Evolutionary conservation across 2,888 invertebrate species (phyloP).

Genomic region (Troilus luridus): DNA sequence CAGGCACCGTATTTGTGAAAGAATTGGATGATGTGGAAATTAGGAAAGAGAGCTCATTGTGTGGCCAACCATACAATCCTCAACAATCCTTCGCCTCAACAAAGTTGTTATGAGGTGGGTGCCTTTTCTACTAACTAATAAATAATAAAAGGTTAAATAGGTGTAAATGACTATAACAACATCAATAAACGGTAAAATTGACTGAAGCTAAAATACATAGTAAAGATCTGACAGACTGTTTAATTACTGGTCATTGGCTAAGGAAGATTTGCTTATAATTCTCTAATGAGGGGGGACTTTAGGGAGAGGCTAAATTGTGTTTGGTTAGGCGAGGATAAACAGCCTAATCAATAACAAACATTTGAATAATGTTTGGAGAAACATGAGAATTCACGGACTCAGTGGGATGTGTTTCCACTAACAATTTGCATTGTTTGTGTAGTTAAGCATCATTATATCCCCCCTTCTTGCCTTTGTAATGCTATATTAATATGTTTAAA

Average conservation of each 20-base stretch:
- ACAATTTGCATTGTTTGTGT: not conserved
- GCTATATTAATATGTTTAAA: not conserved
- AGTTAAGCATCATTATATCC: not conserved
- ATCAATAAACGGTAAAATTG: too few relatives aligned
- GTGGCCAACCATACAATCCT: too few relatives aligned
- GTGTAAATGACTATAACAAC: too few relatives aligned
- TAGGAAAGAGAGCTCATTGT: too few relatives aligned
- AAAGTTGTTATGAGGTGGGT: too few relatives aligned
- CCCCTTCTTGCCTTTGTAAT: not conserved
- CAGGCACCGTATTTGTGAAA: too few relatives aligned
- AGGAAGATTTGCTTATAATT: not conserved
- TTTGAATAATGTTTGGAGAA: not conserved
- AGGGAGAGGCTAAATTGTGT: not conserved
- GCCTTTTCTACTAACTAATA: too few relatives aligned
- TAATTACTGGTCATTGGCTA: not conserved
- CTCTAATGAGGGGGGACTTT: not conserved
- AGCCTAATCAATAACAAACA: conserved; percentile 10
- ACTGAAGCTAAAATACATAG: not conserved
- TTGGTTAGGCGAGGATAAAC: not conserved
- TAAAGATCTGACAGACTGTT: not conserved
- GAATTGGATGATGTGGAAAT: too few relatives aligned
- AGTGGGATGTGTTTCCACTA: not conserved
- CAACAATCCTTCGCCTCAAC: too few relatives aligned
- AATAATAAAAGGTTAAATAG: too few relatives aligned
- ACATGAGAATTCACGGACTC: not conserved